Evolutionary conservation across 2,888 invertebrate species (phyloP).

Genomic region (Acholoe squamosa): DNA sequence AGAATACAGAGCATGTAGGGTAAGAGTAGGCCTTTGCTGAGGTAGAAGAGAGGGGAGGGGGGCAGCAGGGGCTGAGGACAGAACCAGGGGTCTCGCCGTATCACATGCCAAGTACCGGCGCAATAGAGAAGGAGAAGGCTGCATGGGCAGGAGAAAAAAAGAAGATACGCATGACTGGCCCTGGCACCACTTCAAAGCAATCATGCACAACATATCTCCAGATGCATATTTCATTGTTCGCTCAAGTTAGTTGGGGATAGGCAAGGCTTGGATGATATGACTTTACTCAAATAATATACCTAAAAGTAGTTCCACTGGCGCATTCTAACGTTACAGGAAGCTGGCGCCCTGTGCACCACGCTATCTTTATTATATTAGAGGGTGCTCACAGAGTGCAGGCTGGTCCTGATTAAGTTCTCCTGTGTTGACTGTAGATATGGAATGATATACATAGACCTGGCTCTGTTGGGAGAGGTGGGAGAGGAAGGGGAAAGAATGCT

Average conservation of each 20-base stretch:
- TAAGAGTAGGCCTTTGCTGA: background rate
- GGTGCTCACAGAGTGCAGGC: too few species aligned
- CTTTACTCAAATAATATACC: slow-evolving; percentile 11
- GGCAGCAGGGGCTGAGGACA: background rate
- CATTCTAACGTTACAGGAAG: background rate
- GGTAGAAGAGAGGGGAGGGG: background rate
- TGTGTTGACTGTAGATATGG: too few species aligned
- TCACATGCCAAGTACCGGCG: slow-evolving; percentile 23
- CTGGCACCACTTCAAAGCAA: slow-evolving; percentile 56
- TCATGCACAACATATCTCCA: slow-evolving; percentile 55
- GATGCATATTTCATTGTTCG: slow-evolving; percentile 51
- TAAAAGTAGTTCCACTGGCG: background rate
- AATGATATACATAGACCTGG: too few species aligned
- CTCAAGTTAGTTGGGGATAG: background rate
- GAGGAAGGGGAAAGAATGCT: too few species aligned
- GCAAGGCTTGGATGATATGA: too few species aligned
- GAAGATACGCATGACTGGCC: background rate
- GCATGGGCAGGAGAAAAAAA: slow-evolving; percentile 10
- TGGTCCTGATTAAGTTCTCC: too few species aligned
- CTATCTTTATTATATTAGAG: background rate
- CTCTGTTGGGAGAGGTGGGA: too few species aligned
- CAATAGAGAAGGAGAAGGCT: background rate
- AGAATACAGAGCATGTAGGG: background rate
- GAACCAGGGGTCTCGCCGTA: background rate
- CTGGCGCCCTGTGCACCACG: background rate